These are phyloP conservation scores for Mya arenaria DNA, from an alignment of 1,140 invertebrate species.

Conservation along the genomic window DNA sequence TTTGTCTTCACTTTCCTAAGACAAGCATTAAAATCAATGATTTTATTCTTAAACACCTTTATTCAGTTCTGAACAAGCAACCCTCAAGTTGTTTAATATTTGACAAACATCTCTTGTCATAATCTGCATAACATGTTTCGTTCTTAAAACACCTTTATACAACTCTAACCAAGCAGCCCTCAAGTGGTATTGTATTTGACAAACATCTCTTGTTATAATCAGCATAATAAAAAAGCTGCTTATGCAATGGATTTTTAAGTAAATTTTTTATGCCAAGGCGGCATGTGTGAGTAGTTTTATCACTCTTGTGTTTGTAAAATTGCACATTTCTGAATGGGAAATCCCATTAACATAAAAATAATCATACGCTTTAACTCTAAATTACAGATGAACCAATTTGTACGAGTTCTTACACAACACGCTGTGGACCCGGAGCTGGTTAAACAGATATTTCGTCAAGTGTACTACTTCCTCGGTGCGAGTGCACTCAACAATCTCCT, in stretches of 20 bases:
- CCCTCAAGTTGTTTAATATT: too few species aligned
- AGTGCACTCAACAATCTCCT: conserved; percentile 96
- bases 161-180: too few species aligned
- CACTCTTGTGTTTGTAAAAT: neutral
- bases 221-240: too few species aligned
- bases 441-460: conserved; percentile 90
- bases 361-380: too few species aligned
- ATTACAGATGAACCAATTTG: conserved; percentile 84
- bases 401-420: conserved; percentile 86
- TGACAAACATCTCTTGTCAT: too few species aligned
- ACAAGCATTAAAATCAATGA: too few species aligned
- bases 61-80: too few species aligned
- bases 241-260: neutral
- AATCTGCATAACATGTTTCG: too few species aligned
- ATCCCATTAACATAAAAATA: neutral
- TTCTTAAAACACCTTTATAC: too few species aligned
- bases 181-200: neutral
- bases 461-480: conserved; percentile 97
- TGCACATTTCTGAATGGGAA: neutral
- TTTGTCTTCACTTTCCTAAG: too few species aligned
- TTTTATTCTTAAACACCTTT: too few species aligned
- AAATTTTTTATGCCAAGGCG: neutral
- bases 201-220: neutral
- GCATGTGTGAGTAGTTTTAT: neutral
- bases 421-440: conserved; percentile 90